Base-by-base conservation (phyloP, 1,140 invertebrate species). In the Liolophura sinensis region DNA sequence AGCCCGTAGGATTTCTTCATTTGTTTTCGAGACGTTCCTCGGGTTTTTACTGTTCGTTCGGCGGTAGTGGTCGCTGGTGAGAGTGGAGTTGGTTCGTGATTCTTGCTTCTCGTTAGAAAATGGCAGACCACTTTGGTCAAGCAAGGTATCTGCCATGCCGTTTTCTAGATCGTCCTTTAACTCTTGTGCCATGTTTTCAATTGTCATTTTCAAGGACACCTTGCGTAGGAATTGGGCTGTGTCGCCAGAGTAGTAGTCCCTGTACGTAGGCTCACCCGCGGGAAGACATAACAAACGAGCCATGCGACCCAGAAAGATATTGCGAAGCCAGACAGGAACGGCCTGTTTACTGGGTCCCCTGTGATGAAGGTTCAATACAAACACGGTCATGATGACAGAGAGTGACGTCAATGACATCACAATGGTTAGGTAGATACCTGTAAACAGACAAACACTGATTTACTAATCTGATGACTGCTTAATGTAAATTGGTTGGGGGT, bases 331-430 rank as follows among this genome's bases (percentile, higher is more conserved):
- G 54, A 55, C 14, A n/a, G 82, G 82, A 40, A 81, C 74, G 15
- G 71, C 60, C 31, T 68, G 65, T 64, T 78, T 77, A 59, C 75
- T 71, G 14, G 82, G 76, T 14, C 78, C 76, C n/a, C 78, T 62
- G 66, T 82, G 80, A 61, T 84, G 81, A 18, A 84, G 72, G 63
- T 83, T 82, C 9, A 84, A 70, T 6, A 84, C 81, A 60, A 82
- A 77, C 22, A 85, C 84, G 14, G 84, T 83, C 71, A 82, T 78
- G 27, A 85, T 83, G 24, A 85, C 81, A 9, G 83, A 85, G 18
- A 84, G 65, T 47, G 81, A 83, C 0, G 84, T 84, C 70, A 85
- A 75, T 1, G 80, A 77, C 84, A 85, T 85, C 0, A 83, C 80
- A 3, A 82, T 78, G 3, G 83, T 85, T 54, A 85, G 67, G 69